Base-by-base conservation (phyloP, 2,888 invertebrate species). In the Stegana nigrithorax region DNA sequence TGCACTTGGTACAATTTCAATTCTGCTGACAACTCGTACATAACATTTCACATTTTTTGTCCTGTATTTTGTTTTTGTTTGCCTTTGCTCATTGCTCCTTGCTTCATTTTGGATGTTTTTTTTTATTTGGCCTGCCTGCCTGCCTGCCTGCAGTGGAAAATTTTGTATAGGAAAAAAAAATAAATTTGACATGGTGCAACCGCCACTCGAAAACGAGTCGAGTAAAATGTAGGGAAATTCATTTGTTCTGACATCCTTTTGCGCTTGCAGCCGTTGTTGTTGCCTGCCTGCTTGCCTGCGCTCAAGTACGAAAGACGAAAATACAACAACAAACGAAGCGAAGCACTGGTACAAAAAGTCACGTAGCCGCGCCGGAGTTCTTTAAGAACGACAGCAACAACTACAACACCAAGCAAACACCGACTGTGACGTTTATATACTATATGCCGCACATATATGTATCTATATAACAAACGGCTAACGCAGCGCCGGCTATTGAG, bases 331-430 rank as follows among this genome's bases (percentile, higher is more conserved):
- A 71, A 64, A 69, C 62, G 63, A 73, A 70, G 72, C 67, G 69
- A 69, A 71, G 72, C 72, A 71, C 72, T 72, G 73, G 73, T 72
- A 73, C 72, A 51, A 51, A 76, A 73, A 73, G 75, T 78, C 78
- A 78, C 75, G 75, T 75, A 75, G 73, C 76, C 78, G 70, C 61
- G 57, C 17, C 57, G 45, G n/a, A 68, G 25, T 59, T 59, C 60
- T 64, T 55, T 39, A 27, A 57, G 61, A 64, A 45, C 26, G 29
- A 19, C 32, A 36, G 55, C 60, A 10, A 60, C 14, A 27, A 60
- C 45, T 62, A 69, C n/a, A 44, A 44, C n/a, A 44, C 12, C 2
- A 17, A 4, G 17, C 2, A 44, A 44, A 44, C 17, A 14, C 14
- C 44, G 17, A 44, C 44, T 14, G 17, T 17, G 8, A 17, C 44